Base-by-base conservation (phyloP, 2,113 vertebrate genomes). In the Porphyrio hochstetteri region DNA sequence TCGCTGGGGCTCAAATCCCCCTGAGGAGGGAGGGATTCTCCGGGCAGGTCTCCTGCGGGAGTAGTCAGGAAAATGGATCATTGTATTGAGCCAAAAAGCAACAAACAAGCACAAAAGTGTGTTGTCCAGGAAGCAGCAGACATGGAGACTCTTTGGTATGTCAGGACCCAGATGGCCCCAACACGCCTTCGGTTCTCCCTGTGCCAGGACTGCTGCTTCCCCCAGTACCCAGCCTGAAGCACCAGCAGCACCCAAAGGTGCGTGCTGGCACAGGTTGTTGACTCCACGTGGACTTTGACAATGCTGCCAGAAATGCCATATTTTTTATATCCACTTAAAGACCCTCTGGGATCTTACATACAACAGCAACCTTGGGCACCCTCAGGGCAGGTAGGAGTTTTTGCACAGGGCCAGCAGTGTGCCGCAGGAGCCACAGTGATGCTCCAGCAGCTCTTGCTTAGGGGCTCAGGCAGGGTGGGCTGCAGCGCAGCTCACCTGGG, bases 251-350 rank as follows among this genome's bases (percentile, higher is more conserved):
- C n/a, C 78, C 1, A 0, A 36, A 64, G 67, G 63, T 38, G 4
- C 0, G 0, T 0, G 1, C 78, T 4, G 9, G 6, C 10, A 69
- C 7, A 11, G 67, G 33, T 35, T 52, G 25, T 11, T 1, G 11
- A 11, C 42, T 52, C 53, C 60, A 23, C 24, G 2, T 65, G 78
- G 42, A 53, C 70, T 65, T 57, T 0, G 5, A 31, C 14, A 40
- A 40, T 64, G 74, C 65, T 91, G 67, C 48, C 84, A 79, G 77
- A 59, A 89, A 86, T 68, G 79, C 69, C 68, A 15, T 71, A 38
- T 31, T 82, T 86, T 92, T 86, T 61, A 36, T 65, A 91, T 8
- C 24, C 88, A 25, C 53, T 77, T 90, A 35, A 29, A 65, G 20
- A 83, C 56, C 11, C 7, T 55, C 23, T 19, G 42, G n/a, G 36